Evolutionary conservation across 2,888 invertebrate species (phyloP).

Genomic region (Cryptosula pallasiana): DNA sequence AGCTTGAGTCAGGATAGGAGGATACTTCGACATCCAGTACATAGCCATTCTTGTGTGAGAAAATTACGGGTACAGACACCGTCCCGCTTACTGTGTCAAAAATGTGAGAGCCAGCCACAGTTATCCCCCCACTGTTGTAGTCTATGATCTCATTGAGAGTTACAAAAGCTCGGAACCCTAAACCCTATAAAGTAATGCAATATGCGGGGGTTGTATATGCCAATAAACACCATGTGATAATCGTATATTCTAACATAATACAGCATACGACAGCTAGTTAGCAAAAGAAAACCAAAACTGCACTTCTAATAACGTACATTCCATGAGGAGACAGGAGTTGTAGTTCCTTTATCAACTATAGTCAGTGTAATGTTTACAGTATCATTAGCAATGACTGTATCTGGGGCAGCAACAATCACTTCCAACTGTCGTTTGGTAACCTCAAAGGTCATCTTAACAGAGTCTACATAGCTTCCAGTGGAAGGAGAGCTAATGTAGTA

Average conservation of each 20-base stretch:
- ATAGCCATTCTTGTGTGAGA: constrained; percentile 1
- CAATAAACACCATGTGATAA: no score
- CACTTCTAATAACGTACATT: neutral
- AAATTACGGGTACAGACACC: neutral
- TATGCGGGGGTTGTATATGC: no score
- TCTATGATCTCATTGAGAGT: neutral
- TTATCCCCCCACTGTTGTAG: neutral
- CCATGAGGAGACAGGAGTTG: neutral
- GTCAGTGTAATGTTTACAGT: neutral
- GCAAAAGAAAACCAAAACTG: no score
- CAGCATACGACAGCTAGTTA: no score
- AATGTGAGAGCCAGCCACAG: neutral
- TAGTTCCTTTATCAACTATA: neutral
- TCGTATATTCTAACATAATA: no score
- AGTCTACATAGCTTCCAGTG: neutral
- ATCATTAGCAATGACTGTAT: neutral
- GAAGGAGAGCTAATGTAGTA: neutral
- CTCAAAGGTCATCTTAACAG: neutral
- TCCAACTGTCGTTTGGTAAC: neutral
- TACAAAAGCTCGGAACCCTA: neutral
- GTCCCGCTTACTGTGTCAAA: neutral
- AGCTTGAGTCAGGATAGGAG: neutral
- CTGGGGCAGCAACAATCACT: neutral
- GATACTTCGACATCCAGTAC: neutral
- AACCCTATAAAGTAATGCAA: constrained; percentile 4